Evolutionary conservation across 1,140 invertebrate genomes (phyloP), one percentile per base, ranked within the genome.

Genomic region (Meloidogyne floridensis): DNA sequence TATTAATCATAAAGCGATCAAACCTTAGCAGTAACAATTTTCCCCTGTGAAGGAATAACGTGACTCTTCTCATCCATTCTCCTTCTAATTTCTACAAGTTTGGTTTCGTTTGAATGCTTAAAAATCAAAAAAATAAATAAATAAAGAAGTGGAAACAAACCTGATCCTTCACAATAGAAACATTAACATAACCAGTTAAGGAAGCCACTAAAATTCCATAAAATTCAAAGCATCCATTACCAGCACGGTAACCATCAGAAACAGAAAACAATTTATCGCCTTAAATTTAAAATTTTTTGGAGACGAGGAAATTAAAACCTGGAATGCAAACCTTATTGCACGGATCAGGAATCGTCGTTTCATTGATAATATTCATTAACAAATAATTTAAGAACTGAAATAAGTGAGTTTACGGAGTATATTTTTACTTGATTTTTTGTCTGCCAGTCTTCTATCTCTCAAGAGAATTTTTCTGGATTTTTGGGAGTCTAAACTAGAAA

Each of bases 211-310:
- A 80, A 11, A 15, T 54, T 1, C 83, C 86, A 59, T 87, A 80
- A 20, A 86, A 84, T 75, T 86, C 86, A 56, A 87, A 86, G 42
- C 79, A 86, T 2, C 85, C 85, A 78, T 77, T 81, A 47, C 85
- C 85, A 32, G 86, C 77, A 6, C 53, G 53, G 53, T 87, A 86
- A 6, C 85, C 86, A 51, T 85, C 84, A 15, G 75, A 20, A n/a
- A 72, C 59, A 15, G 59, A 42, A 71, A 86, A 86, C 4, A 86
- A 65, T 56, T 71, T 69, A 20, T 86, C 85, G 47, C 85, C 85
- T 59, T 10, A 51, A 70, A 13, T 9, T 59, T 3, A 10, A 10
- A 47, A 10, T 18, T 65, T 6, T 65, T 18, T 2, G 6, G 0
- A n/a, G n/a, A 65, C 0, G 15, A n/a, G 6, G n/a, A 18, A 65